Evolutionary conservation across 1,140 invertebrate genomes (phyloP), one percentile per base, ranked within the genome.

Genomic region (Drosophila mojavensis): DNA sequence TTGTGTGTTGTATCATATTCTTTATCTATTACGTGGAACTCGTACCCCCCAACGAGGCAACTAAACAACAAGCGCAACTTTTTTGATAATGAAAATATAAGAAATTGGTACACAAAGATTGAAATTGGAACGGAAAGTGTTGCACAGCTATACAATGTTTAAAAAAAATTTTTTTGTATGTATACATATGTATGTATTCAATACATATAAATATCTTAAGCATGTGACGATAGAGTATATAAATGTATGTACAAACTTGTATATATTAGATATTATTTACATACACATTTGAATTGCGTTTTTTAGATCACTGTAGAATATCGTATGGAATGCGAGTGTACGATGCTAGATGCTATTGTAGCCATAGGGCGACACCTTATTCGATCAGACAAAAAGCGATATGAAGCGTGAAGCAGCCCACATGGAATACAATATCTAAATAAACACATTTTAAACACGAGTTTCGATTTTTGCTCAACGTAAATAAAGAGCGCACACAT

Each of bases 381-480:
- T 56, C 15, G 28, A 72, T 53, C 45, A 51, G 61, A 48, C 15
- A 24, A 56, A 72, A 68, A 51, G 61, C 72, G 69, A 81, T 81
- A 85, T 81, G 65, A 61, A 81, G 81, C 77, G 77, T 85, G 62
- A 84, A 85, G 81, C 79, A 78, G 70, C 48, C 78, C 75, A 66
- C 63, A 75, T 84, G 78, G 62, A 86, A 71, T 64, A 73, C 61
- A 75, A 83, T 73, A 81, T 51, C 62, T 56, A 47, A 47, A 62
- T 54, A 68, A 67, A 75, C 69, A 68, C 62, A 86, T 85, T 85
- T 86, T 59, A 85, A 86, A 85, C 82, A 85, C 82, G 82, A 81
- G 85, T 79, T 75, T 56, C 33, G 60, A 60, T 71, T 70, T 60
- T 59, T 30, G 62, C 30, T 73, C 55, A 55, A 48, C 56, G 65